Percentiles rank a stretch among this genome's conserved stretches.
Evolutionary conservation across 2,113 vertebrate species (phyloP).

Genomic region (Ctenomys sociabilis): DNA sequence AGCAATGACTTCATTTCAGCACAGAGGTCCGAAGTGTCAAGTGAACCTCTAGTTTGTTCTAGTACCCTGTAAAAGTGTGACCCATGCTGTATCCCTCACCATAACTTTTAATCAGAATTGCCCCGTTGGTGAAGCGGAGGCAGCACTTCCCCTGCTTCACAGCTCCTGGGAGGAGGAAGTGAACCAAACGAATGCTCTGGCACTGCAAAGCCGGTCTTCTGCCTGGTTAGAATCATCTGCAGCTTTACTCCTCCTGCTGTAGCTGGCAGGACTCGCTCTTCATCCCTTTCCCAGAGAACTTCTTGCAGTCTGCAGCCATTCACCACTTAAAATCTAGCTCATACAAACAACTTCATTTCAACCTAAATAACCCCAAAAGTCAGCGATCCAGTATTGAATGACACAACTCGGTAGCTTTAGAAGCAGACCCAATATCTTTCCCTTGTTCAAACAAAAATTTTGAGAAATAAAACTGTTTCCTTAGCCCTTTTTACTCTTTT

Average conservation of each 20-base stretch:
- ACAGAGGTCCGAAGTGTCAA: not conserved
- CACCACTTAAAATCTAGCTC: not conserved
- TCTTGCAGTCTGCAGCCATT: not conserved
- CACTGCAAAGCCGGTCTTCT: not conserved
- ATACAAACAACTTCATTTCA: not conserved
- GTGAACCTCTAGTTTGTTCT: not conserved
- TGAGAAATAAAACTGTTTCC: constrained; percentile 45
- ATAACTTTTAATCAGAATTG: constrained; percentile 15
- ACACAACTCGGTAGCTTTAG: not conserved
- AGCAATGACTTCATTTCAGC: not conserved
- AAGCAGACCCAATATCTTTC: not conserved
- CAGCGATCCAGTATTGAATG: not conserved
- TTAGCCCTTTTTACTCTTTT: not conserved
- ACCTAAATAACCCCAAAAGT: constrained; percentile 31
- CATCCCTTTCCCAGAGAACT: not conserved
- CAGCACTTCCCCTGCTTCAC: not conserved
- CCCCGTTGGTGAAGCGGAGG: not conserved
- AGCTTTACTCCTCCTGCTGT: constrained; percentile 29
- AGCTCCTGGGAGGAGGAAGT: constrained; percentile 4
- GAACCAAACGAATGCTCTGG: not conserved
- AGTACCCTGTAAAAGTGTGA: not conserved
- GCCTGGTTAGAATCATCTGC: not conserved
- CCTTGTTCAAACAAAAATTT: constrained; percentile 36
- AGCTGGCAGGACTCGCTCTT: not conserved
- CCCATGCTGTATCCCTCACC: not conserved